Conservation (phyloP, 2,888 invertebrate genomes). For the Polydrusus pterygomalis region DNA sequence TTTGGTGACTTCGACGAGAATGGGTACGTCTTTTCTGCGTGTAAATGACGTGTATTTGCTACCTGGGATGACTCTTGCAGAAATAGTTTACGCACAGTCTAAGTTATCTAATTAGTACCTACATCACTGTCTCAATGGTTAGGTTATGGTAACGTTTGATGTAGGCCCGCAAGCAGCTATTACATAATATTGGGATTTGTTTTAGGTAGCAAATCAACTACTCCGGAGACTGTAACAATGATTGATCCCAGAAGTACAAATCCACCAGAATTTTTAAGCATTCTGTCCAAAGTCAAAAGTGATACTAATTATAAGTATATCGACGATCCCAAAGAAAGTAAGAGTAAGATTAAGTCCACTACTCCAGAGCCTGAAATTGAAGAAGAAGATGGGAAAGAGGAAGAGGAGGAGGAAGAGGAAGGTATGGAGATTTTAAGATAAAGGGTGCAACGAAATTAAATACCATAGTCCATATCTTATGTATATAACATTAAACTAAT, state of each 20-base stretch:
- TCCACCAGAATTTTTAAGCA: conserved; percentile 67
- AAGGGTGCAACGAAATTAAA: neutral
- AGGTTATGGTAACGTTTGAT: too few species aligned
- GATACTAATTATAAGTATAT: conserved; percentile 65
- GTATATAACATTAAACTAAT: too few species aligned
- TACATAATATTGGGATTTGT: neutral
- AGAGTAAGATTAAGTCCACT: conserved; percentile 57
- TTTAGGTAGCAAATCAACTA: conserved; percentile 50
- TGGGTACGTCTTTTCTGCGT: too few species aligned
- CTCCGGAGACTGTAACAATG: conserved; percentile 56
- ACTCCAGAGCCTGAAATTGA: conserved; percentile 59
- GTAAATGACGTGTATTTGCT: too few species aligned
- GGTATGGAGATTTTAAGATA: neutral
- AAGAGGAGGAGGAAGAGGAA: conserved; percentile 55
- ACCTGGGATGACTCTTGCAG: too few species aligned
- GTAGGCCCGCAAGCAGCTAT: too few species aligned
- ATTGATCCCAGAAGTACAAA: conserved; percentile 59
- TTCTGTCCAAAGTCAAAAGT: conserved; percentile 65
- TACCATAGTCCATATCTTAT: too few species aligned
- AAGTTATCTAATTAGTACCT: too few species aligned
- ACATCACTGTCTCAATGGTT: too few species aligned
- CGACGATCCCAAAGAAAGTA: conserved; percentile 63
- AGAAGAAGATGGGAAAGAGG: conserved; percentile 59
- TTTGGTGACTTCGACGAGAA: too few species aligned
- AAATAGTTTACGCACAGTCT: too few species aligned